A percentile compares a stretch with the other conserved stretches of the same genome.
phyloP scores from a whole-genome alignment of 1,140 invertebrate genomes.

The Habropoda laboriosa region DNA sequence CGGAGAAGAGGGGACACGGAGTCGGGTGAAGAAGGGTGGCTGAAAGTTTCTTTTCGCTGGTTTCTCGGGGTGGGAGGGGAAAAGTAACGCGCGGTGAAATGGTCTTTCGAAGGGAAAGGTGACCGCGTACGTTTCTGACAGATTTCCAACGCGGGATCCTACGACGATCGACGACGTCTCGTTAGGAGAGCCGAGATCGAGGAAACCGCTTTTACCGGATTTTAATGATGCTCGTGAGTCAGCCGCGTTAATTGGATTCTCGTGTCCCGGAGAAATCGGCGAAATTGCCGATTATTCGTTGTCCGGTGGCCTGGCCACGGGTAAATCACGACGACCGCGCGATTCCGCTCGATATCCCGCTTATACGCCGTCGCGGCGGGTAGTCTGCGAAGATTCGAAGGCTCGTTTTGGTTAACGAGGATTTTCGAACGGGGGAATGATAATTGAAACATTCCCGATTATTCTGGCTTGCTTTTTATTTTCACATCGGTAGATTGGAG shows the following conservation, averaged over 20 bases:
- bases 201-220: not conserved
- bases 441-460: slow-evolving; percentile 32
- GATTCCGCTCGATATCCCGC: not conserved
- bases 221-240: slow-evolving; percentile 11
- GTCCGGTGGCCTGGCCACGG: not conserved
- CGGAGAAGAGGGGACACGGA: not conserved
- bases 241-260: slow-evolving; percentile 35
- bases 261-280: slow-evolving; percentile 16
- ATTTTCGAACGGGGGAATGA: slow-evolving; percentile 1
- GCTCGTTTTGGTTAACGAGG: not conserved
- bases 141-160: not conserved
- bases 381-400: not conserved
- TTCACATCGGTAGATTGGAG: too few species aligned
- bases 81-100: slow-evolving; percentile 1
- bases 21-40: not conserved
- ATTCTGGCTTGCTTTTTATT: not conserved
- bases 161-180: slow-evolving; percentile 26
- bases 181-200: slow-evolving; percentile 15
- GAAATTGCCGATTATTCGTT: slow-evolving; percentile 31
- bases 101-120: not conserved
- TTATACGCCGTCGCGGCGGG: slow-evolving; percentile 15
- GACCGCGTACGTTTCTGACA: slow-evolving; percentile 49
- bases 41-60: slow-evolving; percentile 12
- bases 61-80: not conserved
- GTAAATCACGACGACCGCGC: slow-evolving; percentile 17